Percentiles rank a stretch among this genome's conserved stretches.
phyloP scores from a whole-genome alignment of 2,113 vertebrate species.

The Tenrec ecaudatus region DNA sequence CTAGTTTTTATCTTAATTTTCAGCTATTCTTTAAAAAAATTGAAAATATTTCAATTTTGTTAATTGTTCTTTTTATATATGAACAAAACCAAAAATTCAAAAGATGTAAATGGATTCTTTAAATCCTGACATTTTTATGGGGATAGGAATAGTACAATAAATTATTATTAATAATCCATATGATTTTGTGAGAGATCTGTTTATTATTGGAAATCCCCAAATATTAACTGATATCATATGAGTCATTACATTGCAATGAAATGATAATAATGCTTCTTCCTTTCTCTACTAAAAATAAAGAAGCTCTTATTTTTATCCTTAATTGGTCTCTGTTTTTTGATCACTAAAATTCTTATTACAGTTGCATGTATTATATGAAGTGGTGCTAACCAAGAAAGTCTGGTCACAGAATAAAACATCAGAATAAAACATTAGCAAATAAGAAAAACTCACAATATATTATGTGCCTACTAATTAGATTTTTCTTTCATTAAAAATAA shows the following conservation, averaged over 20 bases:
- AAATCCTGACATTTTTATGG: background rate
- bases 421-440: background rate
- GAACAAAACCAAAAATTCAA: too few species aligned
- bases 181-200: too few species aligned
- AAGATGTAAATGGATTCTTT: background rate
- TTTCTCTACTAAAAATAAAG: background rate
- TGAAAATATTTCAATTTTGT: background rate
- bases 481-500: background rate
- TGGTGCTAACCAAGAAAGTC: accelerated
- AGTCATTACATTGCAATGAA: background rate
- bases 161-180: background rate
- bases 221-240: accelerated
- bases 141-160: background rate
- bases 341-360: accelerated
- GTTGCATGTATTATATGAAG: accelerated
- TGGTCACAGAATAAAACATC: too few species aligned
- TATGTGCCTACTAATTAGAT: too few species aligned
- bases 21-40: background rate
- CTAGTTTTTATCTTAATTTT: background rate
- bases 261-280: too few species aligned
- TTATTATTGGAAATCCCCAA: background rate
- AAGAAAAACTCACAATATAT: background rate
- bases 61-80: background rate
- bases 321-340: too few species aligned
- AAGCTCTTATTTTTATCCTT: accelerated